Evolutionary conservation across 64 coral and sea anemone genomes (phyloP).

Genomic region (Dendronephthya gigantea): DNA sequence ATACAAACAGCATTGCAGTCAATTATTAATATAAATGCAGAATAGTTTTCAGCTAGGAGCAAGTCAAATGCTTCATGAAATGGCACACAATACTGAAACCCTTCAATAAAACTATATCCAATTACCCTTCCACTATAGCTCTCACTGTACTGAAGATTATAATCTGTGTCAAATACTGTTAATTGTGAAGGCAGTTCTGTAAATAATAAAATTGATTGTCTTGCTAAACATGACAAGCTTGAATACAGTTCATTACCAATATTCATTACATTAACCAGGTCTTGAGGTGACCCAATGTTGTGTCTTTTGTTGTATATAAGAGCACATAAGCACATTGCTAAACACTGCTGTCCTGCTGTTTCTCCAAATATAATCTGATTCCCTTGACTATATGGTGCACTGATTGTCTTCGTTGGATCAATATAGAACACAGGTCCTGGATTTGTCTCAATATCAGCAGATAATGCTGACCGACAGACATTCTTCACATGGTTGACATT

Average conservation of each 20-base stretch:
- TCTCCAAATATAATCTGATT: constrained; percentile 23
- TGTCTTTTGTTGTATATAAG: constrained; percentile 34
- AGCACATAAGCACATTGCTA: constrained; percentile 52
- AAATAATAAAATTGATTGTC: constrained; percentile 37
- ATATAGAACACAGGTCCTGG: constrained; percentile 14
- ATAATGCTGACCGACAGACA: neutral
- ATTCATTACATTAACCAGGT: constrained; percentile 26
- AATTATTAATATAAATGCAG: neutral
- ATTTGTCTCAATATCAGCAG: neutral
- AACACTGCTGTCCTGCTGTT: constrained; percentile 51
- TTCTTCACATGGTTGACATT: neutral
- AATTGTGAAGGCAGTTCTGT: constrained; percentile 49
- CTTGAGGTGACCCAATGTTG: neutral
- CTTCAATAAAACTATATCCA: constrained; percentile 25
- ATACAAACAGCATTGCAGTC: neutral
- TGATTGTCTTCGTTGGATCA: constrained; percentile 37
- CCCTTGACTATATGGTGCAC: constrained; percentile 51
- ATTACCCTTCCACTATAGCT: constrained; percentile 30
- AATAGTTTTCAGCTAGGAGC: constrained; percentile 28
- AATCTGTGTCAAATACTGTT: constrained; percentile 28
- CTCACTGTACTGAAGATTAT: constrained; percentile 29
- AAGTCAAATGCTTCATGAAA: constrained; percentile 35
- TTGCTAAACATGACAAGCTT: constrained; percentile 29
- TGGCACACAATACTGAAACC: constrained; percentile 27
- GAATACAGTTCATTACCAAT: constrained; percentile 47